Base-by-base conservation (phyloP, 2,113 vertebrate species). In the Octodon degus region DNA sequence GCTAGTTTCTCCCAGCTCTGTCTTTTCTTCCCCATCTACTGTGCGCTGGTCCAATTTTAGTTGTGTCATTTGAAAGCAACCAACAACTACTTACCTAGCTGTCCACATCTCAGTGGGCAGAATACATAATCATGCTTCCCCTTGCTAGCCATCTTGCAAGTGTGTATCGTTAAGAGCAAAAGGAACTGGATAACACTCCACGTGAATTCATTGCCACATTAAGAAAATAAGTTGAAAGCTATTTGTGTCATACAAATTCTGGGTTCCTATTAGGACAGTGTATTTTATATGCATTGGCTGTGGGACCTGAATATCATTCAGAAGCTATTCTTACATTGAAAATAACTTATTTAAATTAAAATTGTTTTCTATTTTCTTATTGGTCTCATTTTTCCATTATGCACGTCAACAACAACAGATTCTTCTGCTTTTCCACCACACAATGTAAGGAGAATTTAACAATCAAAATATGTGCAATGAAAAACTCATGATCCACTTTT, bases 361-460 rank as follows among this genome's bases (percentile, higher is more conserved):
- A 95, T 80, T 47, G 88, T 47, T 95, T 97, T 90, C 68, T 96
- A 47, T 43, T 70, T 89, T 95, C 37, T 94, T 47, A 19, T 77
- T 86, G 37, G 63, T 90, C 94, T 87, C 77, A 50, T 96, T 91
- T 70, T 89, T 92, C 0, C 65, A 85, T 47, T 14, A 3, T 22
- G 50, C 94, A 91, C 47, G 1, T 95, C 34, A 62, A 4, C 85
- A 88, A 68, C 62, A 37, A 82, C 34, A 92, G 7, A 34, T 97
- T 82, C 81, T 82, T 94, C 86, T 90, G 67, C 47, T 98, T 98
- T 97, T 85, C 80, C 24, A 72, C 43, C 88, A 97, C 80, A 95
- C 74, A 47, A 58, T 72, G 22, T 94, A 90, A 87, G 65, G 95
- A 96, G 65, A 65, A 83, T 81, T 93, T 62, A 19, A 80, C 97